Evolutionary conservation across 2,113 vertebrate species (phyloP).

Genomic region (Ciconia maguari): DNA sequence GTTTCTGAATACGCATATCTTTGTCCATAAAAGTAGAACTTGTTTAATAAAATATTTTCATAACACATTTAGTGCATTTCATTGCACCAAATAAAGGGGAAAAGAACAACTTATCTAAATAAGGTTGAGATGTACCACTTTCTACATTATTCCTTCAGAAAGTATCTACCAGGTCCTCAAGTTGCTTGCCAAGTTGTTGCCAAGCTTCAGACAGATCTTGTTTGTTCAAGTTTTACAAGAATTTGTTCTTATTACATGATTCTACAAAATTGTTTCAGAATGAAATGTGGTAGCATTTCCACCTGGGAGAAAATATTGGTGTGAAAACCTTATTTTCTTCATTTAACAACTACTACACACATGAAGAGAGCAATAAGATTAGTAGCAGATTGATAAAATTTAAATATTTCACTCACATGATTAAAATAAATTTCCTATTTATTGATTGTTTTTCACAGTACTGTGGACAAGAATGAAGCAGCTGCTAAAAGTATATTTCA

Average conservation of each 20-base stretch:
- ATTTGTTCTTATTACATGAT: not conserved
- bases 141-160: not conserved
- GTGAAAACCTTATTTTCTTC: not conserved
- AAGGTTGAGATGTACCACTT: not conserved
- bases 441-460: not conserved
- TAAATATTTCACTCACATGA: not conserved
- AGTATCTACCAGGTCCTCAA: not conserved
- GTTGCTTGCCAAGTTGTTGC: not conserved
- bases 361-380: not conserved
- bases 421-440: not conserved
- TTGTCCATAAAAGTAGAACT: not conserved
- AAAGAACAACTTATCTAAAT: not conserved
- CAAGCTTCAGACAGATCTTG: not conserved
- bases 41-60: not conserved
- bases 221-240: not conserved
- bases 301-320: not conserved
- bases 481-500: not conserved
- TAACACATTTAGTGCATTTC: not conserved
- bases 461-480: not conserved
- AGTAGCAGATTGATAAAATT: not conserved
- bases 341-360: not conserved
- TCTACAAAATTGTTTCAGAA: not conserved
- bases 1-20: not conserved
- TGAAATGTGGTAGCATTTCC: not conserved
- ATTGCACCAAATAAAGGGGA: not conserved